Evolutionary conservation across 2,888 invertebrate species (phyloP).

Genomic region (Drosophila peninsularis): DNA sequence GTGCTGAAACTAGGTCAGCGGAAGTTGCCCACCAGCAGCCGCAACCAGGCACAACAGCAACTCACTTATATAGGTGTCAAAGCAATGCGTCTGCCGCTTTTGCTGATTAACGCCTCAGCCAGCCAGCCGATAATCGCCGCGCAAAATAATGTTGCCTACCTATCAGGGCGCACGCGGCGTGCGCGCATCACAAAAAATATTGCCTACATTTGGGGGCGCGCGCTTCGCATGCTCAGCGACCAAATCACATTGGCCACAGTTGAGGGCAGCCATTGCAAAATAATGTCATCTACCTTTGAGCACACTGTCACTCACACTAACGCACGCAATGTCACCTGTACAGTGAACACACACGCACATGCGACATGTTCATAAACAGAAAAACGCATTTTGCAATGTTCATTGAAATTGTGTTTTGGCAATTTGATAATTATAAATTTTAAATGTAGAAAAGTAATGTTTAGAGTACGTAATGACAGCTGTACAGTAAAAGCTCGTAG

Average conservation of each 20-base stretch:
- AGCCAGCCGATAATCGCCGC: slow-evolving; percentile 38
- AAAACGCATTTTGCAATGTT: neutral
- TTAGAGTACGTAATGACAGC: too few relatives aligned
- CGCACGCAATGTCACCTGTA: slow-evolving; percentile 8
- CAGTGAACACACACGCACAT: slow-evolving; percentile 5
- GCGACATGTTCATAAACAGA: neutral
- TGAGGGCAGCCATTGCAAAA: slow-evolving; percentile 8
- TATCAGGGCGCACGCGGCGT: slow-evolving; percentile 14
- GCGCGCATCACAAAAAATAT: slow-evolving; percentile 25
- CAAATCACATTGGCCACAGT: slow-evolving; percentile 16
- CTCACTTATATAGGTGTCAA: slow-evolving; percentile 35
- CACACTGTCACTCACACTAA: slow-evolving; percentile 16
- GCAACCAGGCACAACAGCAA: slow-evolving; percentile 27
- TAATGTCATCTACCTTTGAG: slow-evolving; percentile 16
- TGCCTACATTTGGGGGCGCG: slow-evolving; percentile 50
- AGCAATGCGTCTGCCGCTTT: slow-evolving; percentile 22
- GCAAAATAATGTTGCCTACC: slow-evolving; percentile 15
- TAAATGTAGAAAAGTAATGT: too few relatives aligned
- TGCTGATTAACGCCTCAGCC: slow-evolving; percentile 58
- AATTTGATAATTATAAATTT: neutral
- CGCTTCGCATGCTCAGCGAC: slow-evolving; percentile 13
- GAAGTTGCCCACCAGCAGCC: slow-evolving; percentile 54
- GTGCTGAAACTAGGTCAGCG: slow-evolving; percentile 66
- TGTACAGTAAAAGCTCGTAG: too few relatives aligned
- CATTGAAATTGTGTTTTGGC: neutral